These are phyloP conservation scores for Bugula neritina DNA, from an alignment of 2,888 invertebrate genomes.

Conservation along the genomic window DNA sequence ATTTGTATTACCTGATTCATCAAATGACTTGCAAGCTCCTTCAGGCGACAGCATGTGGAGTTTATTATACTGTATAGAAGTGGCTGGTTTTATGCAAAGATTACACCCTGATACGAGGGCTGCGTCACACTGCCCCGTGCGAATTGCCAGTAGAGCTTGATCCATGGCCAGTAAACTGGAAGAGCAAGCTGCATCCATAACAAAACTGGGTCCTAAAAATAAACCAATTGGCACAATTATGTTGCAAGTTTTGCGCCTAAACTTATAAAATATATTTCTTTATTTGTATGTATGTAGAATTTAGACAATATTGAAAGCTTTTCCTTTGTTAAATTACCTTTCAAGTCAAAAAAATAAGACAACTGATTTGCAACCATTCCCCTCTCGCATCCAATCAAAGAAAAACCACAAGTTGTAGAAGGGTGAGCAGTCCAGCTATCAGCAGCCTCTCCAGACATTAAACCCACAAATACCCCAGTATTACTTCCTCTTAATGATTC, in stretches of 20 bases:
- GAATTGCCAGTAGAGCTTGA: conserved; percentile 57
- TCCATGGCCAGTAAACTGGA: conserved; percentile 86
- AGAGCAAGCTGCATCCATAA: conserved; percentile 94
- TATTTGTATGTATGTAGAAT: too few relatives aligned
- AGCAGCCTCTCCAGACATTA: conserved; percentile 83
- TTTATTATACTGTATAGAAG: conserved; percentile 85
- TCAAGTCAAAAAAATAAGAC: conserved; percentile 90
- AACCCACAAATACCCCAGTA: conserved; percentile 92
- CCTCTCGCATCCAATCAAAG: conserved; percentile 82
- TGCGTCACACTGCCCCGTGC: conserved; percentile 79
- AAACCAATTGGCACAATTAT: too few relatives aligned
- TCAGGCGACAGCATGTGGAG: conserved; percentile 86
- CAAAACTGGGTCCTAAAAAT: conserved; percentile 74
- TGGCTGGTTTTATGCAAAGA: conserved; percentile 80
- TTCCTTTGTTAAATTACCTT: too few relatives aligned
- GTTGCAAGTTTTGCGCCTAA: not conserved
- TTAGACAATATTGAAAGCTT: too few relatives aligned
- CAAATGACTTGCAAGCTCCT: conserved; percentile 90
- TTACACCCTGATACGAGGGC: conserved; percentile 92
- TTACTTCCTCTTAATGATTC: conserved; percentile 73
- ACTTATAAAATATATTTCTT: not conserved
- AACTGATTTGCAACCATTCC: conserved; percentile 87
- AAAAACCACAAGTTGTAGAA: conserved; percentile 74
- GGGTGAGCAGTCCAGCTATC: conserved; percentile 77
- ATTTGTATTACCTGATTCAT: conserved; percentile 74